Base-by-base conservation (phyloP, 2,888 invertebrate genomes). In the Helobdella robusta region DNA sequence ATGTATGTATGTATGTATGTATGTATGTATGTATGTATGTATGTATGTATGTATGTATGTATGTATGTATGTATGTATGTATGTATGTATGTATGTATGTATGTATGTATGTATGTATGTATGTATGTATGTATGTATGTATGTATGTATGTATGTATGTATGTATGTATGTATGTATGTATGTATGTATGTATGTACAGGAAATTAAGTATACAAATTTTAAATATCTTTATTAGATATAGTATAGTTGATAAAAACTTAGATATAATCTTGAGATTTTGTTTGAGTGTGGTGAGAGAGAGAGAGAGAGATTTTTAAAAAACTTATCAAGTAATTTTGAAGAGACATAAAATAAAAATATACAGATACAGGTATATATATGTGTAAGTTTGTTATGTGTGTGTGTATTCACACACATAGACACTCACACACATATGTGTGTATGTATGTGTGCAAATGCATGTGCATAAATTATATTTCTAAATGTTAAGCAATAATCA, bases 131-230 rank as follows among this genome's bases (percentile, higher is more conserved):
- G 52, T 20, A 23, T 52, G 52, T 52, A 23, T 52, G 52, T 20
- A 23, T 52, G 52, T 52, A 23, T 52, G 52, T 20, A 23, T 58
- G 59, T 52, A 52, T 52, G 52, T 11, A 32, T 60, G 32, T 44
- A 60, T 60, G 32, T 44, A 44, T 48, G 32, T 60, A 60, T 61
- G 36, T 60, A 44, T 1, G 32, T 62, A 61, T 64, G 2, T 59
- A 11, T 2, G 28, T 0, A 40, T 2, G 48, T 46, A 62, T 63
- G 35, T 60, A 66, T 62, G 28, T 46, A 65, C 65, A 32, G 60
- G 62, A 67, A 54, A 63, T 64, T 68, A 65, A 59, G 46, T 67
- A 44, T 67, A 59, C 64, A 62, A 65, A 65, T 65, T 36, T 50
- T 30, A 59, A 30, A 11, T 59, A n/a, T 23, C 15, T n/a, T n/a